Conservation (phyloP, 2,888 invertebrate genomes). For the Podotricha telesiphe region DNA sequence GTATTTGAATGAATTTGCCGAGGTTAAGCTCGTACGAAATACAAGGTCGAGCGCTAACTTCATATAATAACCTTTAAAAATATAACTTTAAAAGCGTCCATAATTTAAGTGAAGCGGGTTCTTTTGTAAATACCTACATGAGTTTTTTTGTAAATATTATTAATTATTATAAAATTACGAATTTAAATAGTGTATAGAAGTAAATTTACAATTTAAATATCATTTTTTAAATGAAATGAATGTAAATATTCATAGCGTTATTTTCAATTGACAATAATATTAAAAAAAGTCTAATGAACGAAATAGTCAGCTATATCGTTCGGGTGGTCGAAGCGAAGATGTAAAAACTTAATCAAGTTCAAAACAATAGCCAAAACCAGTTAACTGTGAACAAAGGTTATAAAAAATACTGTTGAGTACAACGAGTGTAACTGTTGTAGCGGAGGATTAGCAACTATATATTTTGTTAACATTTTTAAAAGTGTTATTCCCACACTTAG, state of each 20-base stretch:
- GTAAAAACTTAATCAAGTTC: constrained; percentile 17
- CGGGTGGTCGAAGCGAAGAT: constrained; percentile 23
- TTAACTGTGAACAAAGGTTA: constrained; percentile 18
- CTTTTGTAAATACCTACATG: not conserved
- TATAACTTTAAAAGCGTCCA: constrained; percentile 5
- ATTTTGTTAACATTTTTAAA: too few relatives aligned
- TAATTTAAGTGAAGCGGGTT: constrained; percentile 6
- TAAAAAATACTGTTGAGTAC: constrained; percentile 5
- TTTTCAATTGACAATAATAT: not conserved
- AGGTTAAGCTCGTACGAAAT: constrained; percentile 28
- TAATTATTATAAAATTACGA: too few relatives aligned
- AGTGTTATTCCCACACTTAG: too few relatives aligned
- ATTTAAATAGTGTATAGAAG: too few relatives aligned
- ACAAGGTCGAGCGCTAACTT: constrained; percentile 26
- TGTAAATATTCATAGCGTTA: not conserved
- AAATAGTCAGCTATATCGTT: constrained; percentile 6
- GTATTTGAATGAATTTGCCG: constrained; percentile 22
- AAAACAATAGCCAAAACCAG: constrained; percentile 33
- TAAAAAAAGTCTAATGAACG: not conserved
- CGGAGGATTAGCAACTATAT: too few relatives aligned
- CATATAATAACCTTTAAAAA: constrained; percentile 17
- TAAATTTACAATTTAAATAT: too few relatives aligned
- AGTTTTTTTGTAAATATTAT: not conserved
- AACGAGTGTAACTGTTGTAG: constrained; percentile 3
- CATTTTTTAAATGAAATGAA: too few relatives aligned